Percentiles rank a stretch among this genome's conserved stretches.
Conservation (phyloP, 2,797 vertebrate genomes). For the Diplodus sargus region DNA sequence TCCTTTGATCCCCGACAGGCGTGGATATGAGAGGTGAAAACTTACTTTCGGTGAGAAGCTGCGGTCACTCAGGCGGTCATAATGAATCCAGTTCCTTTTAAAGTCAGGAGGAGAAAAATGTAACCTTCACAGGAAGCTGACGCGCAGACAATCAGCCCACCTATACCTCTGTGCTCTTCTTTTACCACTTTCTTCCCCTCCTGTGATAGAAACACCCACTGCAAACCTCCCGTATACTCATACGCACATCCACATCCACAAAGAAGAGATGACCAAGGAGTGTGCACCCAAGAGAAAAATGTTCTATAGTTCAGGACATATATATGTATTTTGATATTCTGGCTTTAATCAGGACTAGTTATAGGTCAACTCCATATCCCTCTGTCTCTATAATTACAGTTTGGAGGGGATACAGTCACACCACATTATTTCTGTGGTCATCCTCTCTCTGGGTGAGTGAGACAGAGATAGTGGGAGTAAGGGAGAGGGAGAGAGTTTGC, state of each 20-base stretch:
- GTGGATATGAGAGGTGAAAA: slow-evolving; percentile 8
- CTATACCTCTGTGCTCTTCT: not conserved
- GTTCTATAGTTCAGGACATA: not conserved
- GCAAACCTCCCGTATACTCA: not conserved
- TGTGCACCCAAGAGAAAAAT: slow-evolving; percentile 1
- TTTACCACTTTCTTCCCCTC: not conserved
- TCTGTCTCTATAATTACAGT: slow-evolving; percentile 44
- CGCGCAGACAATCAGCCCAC: slow-evolving; percentile 14
- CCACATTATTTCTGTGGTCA: slow-evolving; percentile 36
- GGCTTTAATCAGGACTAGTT: slow-evolving; percentile 35
- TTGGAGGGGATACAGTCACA: slow-evolving; percentile 3
- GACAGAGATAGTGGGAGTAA: slow-evolving; percentile 11
- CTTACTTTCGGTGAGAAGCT: slow-evolving; percentile 18
- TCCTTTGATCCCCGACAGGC: slow-evolving; percentile 21
- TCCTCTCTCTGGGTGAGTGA: slow-evolving; percentile 25
- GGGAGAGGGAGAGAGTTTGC: slow-evolving; percentile 20
- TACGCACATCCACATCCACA: not conserved
- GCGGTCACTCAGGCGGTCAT: slow-evolving; percentile 4
- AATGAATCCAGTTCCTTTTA: slow-evolving; percentile 28
- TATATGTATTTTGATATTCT: slow-evolving; percentile 17
- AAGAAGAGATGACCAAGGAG: not conserved
- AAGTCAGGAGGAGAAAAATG: slow-evolving; percentile 21
- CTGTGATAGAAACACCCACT: not conserved
- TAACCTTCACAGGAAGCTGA: slow-evolving; percentile 31
- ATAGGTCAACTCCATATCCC: slow-evolving; percentile 46